phyloP scores from a whole-genome alignment of 2,888 invertebrate genomes.

The Troilus luridus region DNA sequence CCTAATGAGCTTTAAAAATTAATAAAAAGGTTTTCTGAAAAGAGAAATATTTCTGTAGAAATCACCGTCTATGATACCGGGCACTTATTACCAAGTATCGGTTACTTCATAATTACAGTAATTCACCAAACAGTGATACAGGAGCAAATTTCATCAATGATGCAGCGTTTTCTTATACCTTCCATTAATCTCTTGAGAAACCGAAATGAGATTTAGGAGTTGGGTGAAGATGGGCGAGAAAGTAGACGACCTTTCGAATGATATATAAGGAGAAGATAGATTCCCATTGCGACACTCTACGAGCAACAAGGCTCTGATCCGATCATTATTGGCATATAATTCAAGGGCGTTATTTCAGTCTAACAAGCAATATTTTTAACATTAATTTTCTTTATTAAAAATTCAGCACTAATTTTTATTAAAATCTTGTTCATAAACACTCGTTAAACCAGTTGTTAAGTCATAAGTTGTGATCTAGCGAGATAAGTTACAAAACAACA shows the following conservation, averaged over 20 bases:
- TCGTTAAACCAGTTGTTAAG: no score
- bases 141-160: neutral
- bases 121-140: neutral
- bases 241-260: slow-evolving; percentile 23
- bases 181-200: neutral
- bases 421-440: no score
- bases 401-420: no score
- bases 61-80: neutral
- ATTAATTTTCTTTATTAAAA: no score
- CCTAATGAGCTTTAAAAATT: no score
- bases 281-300: neutral
- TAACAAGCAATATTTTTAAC: neutral
- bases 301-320: neutral
- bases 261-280: neutral
- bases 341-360: neutral
- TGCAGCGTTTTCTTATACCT: neutral
- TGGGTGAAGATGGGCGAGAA: neutral
- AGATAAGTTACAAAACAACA: no score
- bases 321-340: neutral
- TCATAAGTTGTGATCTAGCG: no score
- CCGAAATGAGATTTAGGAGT: neutral
- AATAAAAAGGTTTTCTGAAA: no score
- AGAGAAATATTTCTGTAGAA: neutral
- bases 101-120: neutral
- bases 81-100: neutral